Evolutionary conservation across 2,797 vertebrate species (phyloP).

Genomic region (Galaxias olidus): DNA sequence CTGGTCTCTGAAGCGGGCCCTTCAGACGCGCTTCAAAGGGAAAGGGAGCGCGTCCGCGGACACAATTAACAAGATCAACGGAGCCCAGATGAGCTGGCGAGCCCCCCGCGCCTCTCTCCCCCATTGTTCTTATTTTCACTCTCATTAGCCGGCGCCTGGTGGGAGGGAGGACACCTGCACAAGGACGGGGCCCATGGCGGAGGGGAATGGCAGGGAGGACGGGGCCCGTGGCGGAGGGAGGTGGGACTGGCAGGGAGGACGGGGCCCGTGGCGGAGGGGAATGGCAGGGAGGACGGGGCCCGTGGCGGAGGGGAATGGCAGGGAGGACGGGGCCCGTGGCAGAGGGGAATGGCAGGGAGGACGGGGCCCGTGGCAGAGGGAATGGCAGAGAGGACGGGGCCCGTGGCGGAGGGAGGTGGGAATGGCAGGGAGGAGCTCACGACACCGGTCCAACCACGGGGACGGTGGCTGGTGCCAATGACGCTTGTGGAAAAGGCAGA

Average conservation of each 20-base stretch:
- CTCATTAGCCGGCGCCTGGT: slow-evolving; percentile 62
- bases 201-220: slow-evolving; percentile 24
- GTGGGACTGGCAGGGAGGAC: background rate
- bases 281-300: slow-evolving; percentile 28
- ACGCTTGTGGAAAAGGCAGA: slow-evolving; percentile 35
- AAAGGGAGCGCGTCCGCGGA: slow-evolving; percentile 75
- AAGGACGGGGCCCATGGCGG: slow-evolving; percentile 41
- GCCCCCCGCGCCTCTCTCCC: slow-evolving; percentile 66
- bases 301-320: slow-evolving; percentile 51
- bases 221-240: background rate
- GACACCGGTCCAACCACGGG: too few relatives aligned
- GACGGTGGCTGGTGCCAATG: too few relatives aligned
- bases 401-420: background rate
- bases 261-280: slow-evolving; percentile 14
- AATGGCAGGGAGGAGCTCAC: slow-evolving; percentile 51
- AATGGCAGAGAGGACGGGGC: background rate
- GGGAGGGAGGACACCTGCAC: slow-evolving; percentile 65
- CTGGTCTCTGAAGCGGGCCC: slow-evolving; percentile 80
- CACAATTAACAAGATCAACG: slow-evolving; percentile 81
- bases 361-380: background rate
- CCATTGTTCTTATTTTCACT: slow-evolving; percentile 77
- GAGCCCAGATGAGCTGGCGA: slow-evolving; percentile 74
- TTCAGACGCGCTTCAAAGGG: slow-evolving; percentile 81
- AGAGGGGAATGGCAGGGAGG: background rate
- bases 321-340: too few relatives aligned